phyloP scores from a whole-genome alignment of 2,888 invertebrate genomes.

The Ormyrus labotus region DNA sequence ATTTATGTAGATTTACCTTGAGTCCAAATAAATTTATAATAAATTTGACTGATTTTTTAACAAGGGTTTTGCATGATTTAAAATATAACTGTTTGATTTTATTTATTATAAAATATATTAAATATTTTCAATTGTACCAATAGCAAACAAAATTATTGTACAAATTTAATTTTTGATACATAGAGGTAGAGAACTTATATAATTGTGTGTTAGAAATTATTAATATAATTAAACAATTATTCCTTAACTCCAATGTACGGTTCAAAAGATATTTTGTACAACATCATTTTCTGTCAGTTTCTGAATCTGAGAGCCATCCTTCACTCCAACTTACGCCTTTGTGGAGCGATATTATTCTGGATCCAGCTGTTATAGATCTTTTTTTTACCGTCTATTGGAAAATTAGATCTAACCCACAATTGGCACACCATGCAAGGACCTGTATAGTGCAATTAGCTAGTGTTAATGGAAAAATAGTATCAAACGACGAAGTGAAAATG shows the following conservation, averaged over 20 bases:
- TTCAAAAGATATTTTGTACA: conserved; percentile 80
- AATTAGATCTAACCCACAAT: conserved; percentile 84
- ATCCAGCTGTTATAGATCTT: conserved; percentile 84
- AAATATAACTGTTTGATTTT: no score
- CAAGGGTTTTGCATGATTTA: no score
- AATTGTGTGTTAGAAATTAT: conserved; percentile 14
- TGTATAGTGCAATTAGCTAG: conserved; percentile 90
- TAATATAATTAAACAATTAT: conserved; percentile 39
- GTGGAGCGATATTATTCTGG: conserved; percentile 88
- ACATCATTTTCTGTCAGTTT: conserved; percentile 73
- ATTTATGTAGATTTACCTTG: not conserved
- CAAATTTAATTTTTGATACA: conserved; percentile 11
- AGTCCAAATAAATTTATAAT: not conserved
- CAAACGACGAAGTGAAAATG: conserved; percentile 75
- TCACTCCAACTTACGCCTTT: conserved; percentile 80
- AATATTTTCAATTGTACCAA: conserved; percentile 12
- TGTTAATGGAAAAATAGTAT: conserved; percentile 80
- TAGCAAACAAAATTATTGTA: not conserved
- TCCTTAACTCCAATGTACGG: conserved; percentile 75
- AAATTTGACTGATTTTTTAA: no score
- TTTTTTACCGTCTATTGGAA: conserved; percentile 91
- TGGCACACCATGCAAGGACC: conserved; percentile 87
- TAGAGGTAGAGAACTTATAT: not conserved
- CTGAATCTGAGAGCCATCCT: conserved; percentile 80
- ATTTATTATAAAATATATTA: not conserved